These are phyloP conservation scores for Campylomormyrus numenius DNA, from an alignment of 2,113 vertebrate genomes.

Conservation along the genomic window DNA sequence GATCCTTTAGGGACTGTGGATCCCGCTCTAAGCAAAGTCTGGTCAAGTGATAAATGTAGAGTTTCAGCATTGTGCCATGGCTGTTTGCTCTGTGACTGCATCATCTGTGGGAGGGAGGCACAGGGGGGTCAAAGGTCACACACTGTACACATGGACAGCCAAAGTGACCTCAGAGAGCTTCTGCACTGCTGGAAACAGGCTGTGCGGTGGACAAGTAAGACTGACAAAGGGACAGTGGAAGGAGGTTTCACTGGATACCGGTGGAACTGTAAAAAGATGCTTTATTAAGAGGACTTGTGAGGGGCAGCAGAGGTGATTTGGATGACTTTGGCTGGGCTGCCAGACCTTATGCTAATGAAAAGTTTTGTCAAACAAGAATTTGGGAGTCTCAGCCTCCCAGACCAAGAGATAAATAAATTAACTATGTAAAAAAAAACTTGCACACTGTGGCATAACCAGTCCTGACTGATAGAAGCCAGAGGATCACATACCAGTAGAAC, in stretches of 20 bases:
- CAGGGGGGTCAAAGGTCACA: background rate
- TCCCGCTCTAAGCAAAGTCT: constrained; percentile 79
- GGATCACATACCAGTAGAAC: background rate
- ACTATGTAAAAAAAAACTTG: background rate
- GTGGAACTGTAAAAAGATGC: background rate
- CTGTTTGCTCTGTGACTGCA: constrained; percentile 76
- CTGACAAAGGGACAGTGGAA: background rate
- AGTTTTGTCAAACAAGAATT: constrained; percentile 2
- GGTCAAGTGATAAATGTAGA: constrained; percentile 80
- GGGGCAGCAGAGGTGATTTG: background rate
- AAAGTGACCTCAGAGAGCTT: background rate
- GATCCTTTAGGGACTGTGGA: constrained; percentile 70
- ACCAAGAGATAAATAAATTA: background rate
- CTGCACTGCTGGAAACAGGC: background rate
- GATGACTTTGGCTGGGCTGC: background rate
- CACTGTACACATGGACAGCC: background rate
- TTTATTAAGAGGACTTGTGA: background rate
- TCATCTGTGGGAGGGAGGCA: constrained; percentile 56
- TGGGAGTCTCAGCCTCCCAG: background rate
- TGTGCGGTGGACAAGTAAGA: background rate
- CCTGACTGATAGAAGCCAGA: background rate
- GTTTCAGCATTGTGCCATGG: constrained; percentile 74
- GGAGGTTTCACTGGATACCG: background rate
- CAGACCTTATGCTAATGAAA: background rate
- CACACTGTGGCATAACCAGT: background rate